A percentile compares a stretch with the other conserved stretches of the same genome.
Conservation (phyloP, 2,113 vertebrate genomes). For the Seriola dumerili region DNA sequence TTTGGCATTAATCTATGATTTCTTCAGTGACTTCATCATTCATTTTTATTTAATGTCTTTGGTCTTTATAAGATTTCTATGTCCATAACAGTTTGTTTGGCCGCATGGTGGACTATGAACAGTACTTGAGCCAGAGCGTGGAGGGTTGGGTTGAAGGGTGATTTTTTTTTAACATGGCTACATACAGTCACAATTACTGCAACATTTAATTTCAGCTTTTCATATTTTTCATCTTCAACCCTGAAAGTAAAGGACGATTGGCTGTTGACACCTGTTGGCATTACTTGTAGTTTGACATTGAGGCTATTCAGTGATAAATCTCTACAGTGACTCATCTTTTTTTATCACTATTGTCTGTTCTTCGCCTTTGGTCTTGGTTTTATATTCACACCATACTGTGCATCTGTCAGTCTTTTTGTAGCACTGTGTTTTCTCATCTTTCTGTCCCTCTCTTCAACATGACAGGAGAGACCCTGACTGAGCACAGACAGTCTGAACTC, state of each 20-base stretch:
- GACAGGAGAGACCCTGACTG: conserved; percentile 10
- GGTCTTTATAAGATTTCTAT: conserved; percentile 17
- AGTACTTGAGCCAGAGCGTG: background rate
- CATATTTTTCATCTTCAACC: background rate
- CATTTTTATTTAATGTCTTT: conserved; percentile 37
- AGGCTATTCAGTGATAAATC: conserved; percentile 17
- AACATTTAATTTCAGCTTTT: conserved; percentile 27
- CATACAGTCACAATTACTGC: conserved; percentile 5
- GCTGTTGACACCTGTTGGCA: conserved; percentile 11
- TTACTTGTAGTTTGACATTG: conserved; percentile 26
- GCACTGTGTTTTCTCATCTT: conserved; percentile 33
- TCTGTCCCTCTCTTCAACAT: conserved; percentile 6
- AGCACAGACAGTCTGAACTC: background rate
- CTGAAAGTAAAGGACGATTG: conserved; percentile 31
- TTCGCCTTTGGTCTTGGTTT: conserved; percentile 22
- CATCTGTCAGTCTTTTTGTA: conserved; percentile 21
- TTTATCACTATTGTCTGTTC: conserved; percentile 10
- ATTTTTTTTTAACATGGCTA: conserved; percentile 3
- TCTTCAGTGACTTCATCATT: conserved; percentile 44
- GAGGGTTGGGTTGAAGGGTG: background rate
- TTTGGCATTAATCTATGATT: conserved; percentile 59
- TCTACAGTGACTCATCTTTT: conserved; percentile 3
- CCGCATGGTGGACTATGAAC: conserved; percentile 23
- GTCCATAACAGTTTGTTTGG: conserved; percentile 32
- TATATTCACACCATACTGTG: conserved; percentile 11